Evolutionary conservation across 2,797 vertebrate species (phyloP), one percentile per base, ranked within the genome.

Genomic region (Anguilla megastoma): DNA sequence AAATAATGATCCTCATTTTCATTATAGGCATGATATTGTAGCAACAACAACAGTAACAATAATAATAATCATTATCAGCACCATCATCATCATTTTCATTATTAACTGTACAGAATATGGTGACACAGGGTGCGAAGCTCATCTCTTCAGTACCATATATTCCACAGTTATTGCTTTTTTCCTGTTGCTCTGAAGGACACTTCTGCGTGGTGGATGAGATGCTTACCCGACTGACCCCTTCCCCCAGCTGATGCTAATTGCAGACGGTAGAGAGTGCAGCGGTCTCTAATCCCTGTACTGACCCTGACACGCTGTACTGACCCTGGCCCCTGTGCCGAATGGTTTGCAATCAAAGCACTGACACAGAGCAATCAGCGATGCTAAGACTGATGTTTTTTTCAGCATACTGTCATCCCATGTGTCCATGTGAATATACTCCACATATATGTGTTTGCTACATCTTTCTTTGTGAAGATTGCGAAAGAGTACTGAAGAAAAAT

Each of bases 131-230:
- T 8, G 3, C 3, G 5, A 24, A n/a, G 63, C n/a, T 7, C 21
- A 6, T 76, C 41, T 82, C 41, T 82, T 82, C 79, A 50, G 41
- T 82, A 27, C 79, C 41, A 2, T 84, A 56, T 33, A 27, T 56
- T 84, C 14, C n/a, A 30, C 50, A 14, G 50, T 9, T 2, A 56
- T 30, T 33, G 6, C 80, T 84, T 84, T 50, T 48, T 50, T 45
- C 76, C 36, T 48, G 60, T 87, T 85, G n/a, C 88, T 90, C 56
- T 89, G 90, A 92, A 92, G 90, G 88, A 92, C 91, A 91, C 85
- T 85, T 84, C 88, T 82, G 90, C 74, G 69, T 80, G 88, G 87
- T 89, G 52, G 87, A 91, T 89, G 60, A 89, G 80, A 90, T 74
- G 90, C 84, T 85, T 85, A 41, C 24, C 6, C 0, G 30, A 52